Conservation (phyloP, 2,113 vertebrate species). For the Syrmaticus mikado region DNA sequence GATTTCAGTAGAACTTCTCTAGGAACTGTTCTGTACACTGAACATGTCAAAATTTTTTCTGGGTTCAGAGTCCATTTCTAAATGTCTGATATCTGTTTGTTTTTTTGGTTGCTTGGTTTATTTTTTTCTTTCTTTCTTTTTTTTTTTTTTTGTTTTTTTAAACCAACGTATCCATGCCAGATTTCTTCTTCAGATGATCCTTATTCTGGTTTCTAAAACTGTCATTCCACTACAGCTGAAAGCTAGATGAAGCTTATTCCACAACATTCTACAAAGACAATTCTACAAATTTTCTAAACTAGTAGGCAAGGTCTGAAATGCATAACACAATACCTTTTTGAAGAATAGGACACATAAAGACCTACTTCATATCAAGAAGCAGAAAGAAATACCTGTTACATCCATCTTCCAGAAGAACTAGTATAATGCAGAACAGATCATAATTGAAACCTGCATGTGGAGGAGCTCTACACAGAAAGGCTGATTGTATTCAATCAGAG, state of each 20-base stretch:
- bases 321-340: background rate
- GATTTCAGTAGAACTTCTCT: background rate
- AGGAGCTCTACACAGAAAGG: background rate
- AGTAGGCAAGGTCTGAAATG: background rate
- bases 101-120: no score
- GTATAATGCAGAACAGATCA: constrained; percentile 4
- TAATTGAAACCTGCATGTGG: constrained; percentile 16
- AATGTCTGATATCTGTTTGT: background rate
- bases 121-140: no score
- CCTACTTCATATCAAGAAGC: background rate
- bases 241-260: background rate
- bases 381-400: constrained; percentile 8
- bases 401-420: constrained; percentile 6
- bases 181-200: background rate
- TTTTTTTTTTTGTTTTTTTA: background rate
- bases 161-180: background rate
- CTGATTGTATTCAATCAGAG: background rate
- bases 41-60: background rate
- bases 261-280: background rate
- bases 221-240: background rate
- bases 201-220: background rate
- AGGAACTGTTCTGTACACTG: background rate
- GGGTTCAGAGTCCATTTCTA: background rate
- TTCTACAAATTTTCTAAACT: background rate
- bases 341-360: background rate